Evolutionary conservation across 2,888 invertebrate species (phyloP).

Genomic region (Acleris cristana): DNA sequence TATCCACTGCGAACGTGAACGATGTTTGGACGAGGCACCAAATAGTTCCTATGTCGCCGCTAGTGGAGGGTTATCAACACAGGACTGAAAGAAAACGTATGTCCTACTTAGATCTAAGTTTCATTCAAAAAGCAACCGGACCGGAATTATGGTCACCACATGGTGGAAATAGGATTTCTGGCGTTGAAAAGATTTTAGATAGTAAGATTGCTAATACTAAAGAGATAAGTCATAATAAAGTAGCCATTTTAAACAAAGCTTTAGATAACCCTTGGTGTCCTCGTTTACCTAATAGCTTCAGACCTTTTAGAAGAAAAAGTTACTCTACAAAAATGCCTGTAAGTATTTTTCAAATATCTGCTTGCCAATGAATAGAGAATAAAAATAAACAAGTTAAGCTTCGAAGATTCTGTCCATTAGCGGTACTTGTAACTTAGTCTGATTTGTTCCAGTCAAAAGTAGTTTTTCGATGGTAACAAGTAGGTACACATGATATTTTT

Average conservation of each 20-base stretch:
- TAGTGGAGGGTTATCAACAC: neutral
- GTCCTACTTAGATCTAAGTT: slow-evolving; percentile 46
- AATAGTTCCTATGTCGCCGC: neutral
- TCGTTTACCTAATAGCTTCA: slow-evolving; percentile 63
- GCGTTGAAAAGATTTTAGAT: neutral
- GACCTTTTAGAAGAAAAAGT: slow-evolving; percentile 61
- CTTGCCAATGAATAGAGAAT: neutral
- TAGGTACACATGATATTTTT: neutral
- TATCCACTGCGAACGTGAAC: neutral
- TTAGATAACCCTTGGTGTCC: slow-evolving; percentile 84
- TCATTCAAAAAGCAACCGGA: slow-evolving; percentile 40
- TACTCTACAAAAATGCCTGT: slow-evolving; percentile 6
- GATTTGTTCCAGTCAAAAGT: too few relatives aligned
- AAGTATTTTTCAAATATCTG: slow-evolving; percentile 2
- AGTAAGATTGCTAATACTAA: neutral
- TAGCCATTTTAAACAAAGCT: slow-evolving; percentile 77
- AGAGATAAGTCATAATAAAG: slow-evolving; percentile 37
- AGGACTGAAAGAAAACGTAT: slow-evolving; percentile 1
- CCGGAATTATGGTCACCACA: neutral
- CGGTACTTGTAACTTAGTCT: too few relatives aligned
- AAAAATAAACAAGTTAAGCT: too few relatives aligned
- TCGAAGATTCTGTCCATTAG: too few relatives aligned
- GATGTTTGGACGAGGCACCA: slow-evolving; percentile 4
- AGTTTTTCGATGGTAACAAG: too few relatives aligned
- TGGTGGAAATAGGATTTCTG: neutral